Evolutionary conservation across 1,140 invertebrate genomes (phyloP), one percentile per base, ranked within the genome.

Genomic region (Augochlora pura): DNA sequence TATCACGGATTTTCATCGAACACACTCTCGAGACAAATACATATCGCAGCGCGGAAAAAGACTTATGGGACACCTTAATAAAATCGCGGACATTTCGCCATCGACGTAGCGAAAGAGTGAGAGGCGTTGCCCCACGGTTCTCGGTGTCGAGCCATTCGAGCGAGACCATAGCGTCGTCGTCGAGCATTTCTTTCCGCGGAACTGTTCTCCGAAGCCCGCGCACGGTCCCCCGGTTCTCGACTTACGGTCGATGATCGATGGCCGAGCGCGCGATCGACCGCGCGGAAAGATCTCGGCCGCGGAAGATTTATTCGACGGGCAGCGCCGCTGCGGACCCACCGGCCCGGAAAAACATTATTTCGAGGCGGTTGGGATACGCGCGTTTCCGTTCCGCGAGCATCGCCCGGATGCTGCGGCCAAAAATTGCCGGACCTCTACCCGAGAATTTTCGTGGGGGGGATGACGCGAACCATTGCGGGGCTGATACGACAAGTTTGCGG

Each of bases 151-250:
- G 23, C 60, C 75, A 68, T 63, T 70, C n/a, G 59, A 77, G 57
- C 75, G 67, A 52, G 75, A 70, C 67, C 9, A 46, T n/a, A n/a
- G n/a, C n/a, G n/a, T n/a, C n/a, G n/a, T 12, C 64, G 16, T 57
- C 5, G 7, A 27, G 38, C 57, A 14, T 57, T 21, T 38, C 25
- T 78, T 78, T 59, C 54, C 42, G 16, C 54, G 54, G 39, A 23
- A 72, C 39, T 23, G 60, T 39, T 69, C 62, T 73, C 57, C 0
- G 3, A 7, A 2, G n/a, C 54, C 54, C n/a, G n/a, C n/a, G n/a
- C n/a, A n/a, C n/a, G 65, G 21, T 62, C 67, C 52, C 57, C 27
- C 66, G 14, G 18, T 25, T 60, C 65, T 49, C 65, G 49, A 23
- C 10, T 68, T 32, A 12, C 18, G 32, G 9, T 66, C 49, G 16